These are phyloP conservation scores for Netelia virgata DNA, from an alignment of 2,888 invertebrate genomes.

Conservation along the genomic window DNA sequence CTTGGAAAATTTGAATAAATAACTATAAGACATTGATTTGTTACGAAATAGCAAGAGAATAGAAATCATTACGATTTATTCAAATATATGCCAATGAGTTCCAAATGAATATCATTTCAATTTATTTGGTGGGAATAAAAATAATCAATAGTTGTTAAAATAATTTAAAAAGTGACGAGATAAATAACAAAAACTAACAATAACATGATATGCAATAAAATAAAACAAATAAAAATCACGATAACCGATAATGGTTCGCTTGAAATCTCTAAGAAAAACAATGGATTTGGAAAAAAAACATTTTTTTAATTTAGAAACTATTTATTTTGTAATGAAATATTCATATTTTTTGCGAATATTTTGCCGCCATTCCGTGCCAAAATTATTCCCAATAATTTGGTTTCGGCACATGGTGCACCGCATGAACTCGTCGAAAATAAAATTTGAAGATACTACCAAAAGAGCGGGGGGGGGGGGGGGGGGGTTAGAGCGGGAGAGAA, in stretches of 20 bases:
- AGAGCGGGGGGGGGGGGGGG: neutral
- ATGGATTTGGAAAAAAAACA: too few relatives aligned
- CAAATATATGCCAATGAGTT: neutral
- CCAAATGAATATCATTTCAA: too few relatives aligned
- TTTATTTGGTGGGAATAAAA: too few relatives aligned
- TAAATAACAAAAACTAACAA: neutral
- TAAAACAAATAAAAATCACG: too few relatives aligned
- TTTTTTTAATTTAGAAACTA: too few relatives aligned
- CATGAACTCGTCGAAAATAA: neutral
- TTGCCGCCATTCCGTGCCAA: neutral
- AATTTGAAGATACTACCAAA: neutral
- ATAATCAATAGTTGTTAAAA: neutral
- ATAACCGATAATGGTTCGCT: too few relatives aligned
- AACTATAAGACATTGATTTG: neutral
- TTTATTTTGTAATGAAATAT: neutral
- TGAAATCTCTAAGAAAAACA: too few relatives aligned
- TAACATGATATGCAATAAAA: too few relatives aligned
- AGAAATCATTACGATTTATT: neutral
- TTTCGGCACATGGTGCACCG: neutral
- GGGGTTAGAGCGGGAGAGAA: constrained; percentile 11
- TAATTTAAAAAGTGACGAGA: neutral
- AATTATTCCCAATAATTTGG: neutral
- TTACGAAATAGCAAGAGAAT: neutral
- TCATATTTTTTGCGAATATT: neutral
- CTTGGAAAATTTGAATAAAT: neutral